These are phyloP conservation scores for Aix galericulata DNA, from an alignment of 2,113 vertebrate species.

Conservation along the genomic window DNA sequence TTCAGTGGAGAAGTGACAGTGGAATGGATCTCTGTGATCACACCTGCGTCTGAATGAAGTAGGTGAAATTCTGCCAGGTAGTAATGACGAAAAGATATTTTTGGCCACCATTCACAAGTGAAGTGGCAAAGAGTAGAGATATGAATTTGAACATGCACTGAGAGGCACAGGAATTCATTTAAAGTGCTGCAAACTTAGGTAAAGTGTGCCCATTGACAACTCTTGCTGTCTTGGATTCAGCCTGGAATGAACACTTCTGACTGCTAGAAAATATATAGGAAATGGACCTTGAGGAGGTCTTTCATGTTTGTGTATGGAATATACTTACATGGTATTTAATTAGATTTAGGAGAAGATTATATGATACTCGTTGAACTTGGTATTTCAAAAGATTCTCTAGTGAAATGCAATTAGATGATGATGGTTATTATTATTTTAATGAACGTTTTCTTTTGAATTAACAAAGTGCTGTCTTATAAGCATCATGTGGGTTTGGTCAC, in stretches of 20 bases:
- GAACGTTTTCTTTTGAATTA: slow-evolving; percentile 8
- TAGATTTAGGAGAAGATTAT: neutral
- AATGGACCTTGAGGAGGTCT: neutral
- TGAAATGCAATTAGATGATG: neutral
- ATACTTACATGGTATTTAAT: neutral
- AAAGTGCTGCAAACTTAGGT: neutral
- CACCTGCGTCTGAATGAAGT: neutral
- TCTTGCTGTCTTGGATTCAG: neutral
- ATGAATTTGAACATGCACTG: neutral
- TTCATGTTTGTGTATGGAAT: neutral
- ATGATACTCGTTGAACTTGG: neutral
- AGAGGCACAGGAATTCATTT: neutral
- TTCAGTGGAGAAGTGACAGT: neutral
- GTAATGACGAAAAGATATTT: neutral
- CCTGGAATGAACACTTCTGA: neutral
- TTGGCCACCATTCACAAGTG: neutral
- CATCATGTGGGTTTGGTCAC: neutral
- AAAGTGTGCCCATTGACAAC: neutral
- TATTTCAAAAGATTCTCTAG: neutral
- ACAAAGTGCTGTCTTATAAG: neutral
- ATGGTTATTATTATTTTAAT: neutral
- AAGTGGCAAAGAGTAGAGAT: rapidly evolving
- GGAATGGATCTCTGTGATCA: neutral
- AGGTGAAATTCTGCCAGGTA: neutral
- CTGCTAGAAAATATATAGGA: neutral